phyloP scores from a whole-genome alignment of 2,888 invertebrate genomes.

The Philereme transversata region DNA sequence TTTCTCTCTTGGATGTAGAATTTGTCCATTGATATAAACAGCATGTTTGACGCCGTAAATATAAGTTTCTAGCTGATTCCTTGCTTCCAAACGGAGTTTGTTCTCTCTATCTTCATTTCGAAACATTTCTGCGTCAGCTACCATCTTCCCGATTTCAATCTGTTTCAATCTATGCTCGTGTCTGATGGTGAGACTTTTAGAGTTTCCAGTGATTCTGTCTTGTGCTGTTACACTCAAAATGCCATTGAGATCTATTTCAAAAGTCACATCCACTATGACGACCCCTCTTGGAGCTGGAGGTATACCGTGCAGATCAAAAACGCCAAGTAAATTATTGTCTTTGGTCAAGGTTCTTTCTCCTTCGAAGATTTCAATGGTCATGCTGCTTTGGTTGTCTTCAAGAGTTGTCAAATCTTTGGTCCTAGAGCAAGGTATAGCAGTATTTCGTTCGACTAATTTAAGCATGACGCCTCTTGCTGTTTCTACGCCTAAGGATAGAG shows the following conservation, averaged over 20 bases:
- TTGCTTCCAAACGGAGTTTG: conserved; percentile 57
- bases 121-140: conserved; percentile 56
- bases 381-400: conserved; percentile 64
- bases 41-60: conserved; percentile 58
- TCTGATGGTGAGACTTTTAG: conserved; percentile 52
- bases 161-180: conserved; percentile 58
- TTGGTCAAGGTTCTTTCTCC: conserved; percentile 65
- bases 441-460: conserved; percentile 64
- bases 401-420: conserved; percentile 66
- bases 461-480: conserved; percentile 67
- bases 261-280: conserved; percentile 64
- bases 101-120: conserved; percentile 61
- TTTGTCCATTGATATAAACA: conserved; percentile 37
- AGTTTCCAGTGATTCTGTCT: conserved; percentile 59
- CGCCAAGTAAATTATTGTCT: conserved; percentile 66
- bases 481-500: conserved; percentile 67
- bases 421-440: conserved; percentile 60
- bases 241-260: conserved; percentile 61
- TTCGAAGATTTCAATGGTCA: conserved; percentile 71
- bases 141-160: conserved; percentile 59
- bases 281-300: conserved; percentile 67
- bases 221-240: conserved; percentile 62
- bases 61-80: conserved; percentile 66
- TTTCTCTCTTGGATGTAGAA: conserved; percentile 44
- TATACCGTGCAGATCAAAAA: conserved; percentile 60